These are phyloP conservation scores for Luffia ferchaultella DNA, from an alignment of 2,888 invertebrate genomes.

Conservation along the genomic window DNA sequence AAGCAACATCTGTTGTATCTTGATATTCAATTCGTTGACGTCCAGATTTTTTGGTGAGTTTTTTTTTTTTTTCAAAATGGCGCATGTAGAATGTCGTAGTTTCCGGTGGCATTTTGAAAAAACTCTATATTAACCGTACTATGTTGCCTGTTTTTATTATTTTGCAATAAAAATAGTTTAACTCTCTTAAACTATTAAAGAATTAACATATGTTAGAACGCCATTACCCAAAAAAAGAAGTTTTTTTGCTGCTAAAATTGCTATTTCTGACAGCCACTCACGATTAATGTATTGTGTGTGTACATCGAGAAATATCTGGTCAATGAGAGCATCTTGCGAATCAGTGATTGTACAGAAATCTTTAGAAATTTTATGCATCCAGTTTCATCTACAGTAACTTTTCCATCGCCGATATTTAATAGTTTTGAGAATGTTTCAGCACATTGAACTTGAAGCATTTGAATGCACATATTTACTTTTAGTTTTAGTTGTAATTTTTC, in stretches of 20 bases:
- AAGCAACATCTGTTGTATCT: slow-evolving; percentile 16
- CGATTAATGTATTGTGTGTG: slow-evolving; percentile 20
- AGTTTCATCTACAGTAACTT: slow-evolving; percentile 16
- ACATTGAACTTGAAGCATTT: slow-evolving; percentile 21
- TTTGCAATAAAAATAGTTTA: too few relatives aligned
- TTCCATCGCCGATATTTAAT: slow-evolving; percentile 19
- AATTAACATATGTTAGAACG: too few relatives aligned
- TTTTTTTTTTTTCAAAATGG: too few relatives aligned
- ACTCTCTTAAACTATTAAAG: too few relatives aligned
- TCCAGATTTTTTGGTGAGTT: too few relatives aligned
- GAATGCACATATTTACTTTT: slow-evolving; percentile 19
- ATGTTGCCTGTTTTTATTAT: too few relatives aligned
- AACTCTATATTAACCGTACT: too few relatives aligned
- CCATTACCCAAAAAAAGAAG: too few relatives aligned
- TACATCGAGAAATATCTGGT: slow-evolving; percentile 20
- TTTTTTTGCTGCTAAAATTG: slow-evolving; percentile 27
- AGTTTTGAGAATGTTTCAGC: slow-evolving; percentile 20
- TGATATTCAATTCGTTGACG: slow-evolving; percentile 17
- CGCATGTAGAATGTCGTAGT: too few relatives aligned
- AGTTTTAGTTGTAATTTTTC: slow-evolving; percentile 12
- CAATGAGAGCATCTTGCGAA: slow-evolving; percentile 21
- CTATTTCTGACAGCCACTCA: slow-evolving; percentile 22
- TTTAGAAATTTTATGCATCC: slow-evolving; percentile 18
- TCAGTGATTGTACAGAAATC: slow-evolving; percentile 10
- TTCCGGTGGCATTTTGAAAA: too few relatives aligned